phyloP scores from a whole-genome alignment of 2,113 vertebrate species.

The Mixornis gularis region DNA sequence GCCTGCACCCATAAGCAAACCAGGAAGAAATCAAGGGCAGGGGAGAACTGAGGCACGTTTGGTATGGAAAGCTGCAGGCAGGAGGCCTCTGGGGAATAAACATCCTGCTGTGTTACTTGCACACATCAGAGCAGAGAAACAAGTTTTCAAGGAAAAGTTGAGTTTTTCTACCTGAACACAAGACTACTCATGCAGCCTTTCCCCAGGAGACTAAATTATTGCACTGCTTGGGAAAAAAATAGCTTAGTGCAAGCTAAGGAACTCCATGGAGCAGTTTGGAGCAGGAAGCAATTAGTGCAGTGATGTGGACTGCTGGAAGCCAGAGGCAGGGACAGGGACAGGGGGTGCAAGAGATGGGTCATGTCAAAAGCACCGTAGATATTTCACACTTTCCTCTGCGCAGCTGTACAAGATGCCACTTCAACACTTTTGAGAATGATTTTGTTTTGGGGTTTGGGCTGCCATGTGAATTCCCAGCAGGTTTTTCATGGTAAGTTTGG shows the following conservation, averaged over 20 bases:
- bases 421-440: not conserved
- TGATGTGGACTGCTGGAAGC: rapidly evolving
- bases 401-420: not conserved
- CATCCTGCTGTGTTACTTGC: not conserved
- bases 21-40: not conserved
- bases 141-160: not conserved
- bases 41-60: not conserved
- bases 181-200: not conserved
- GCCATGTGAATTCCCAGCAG: not conserved
- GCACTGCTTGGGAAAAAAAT: not conserved
- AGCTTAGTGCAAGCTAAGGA: not conserved
- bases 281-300: not conserved
- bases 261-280: not conserved
- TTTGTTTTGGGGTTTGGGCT: not conserved
- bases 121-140: not conserved
- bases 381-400: not conserved
- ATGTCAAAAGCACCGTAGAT: not conserved
- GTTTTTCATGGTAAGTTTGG: not conserved
- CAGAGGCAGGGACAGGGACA: not conserved
- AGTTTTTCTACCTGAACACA: not conserved
- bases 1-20: not conserved
- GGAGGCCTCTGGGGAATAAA: not conserved
- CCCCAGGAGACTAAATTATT: not conserved
- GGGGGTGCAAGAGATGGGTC: not conserved
- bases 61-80: not conserved